Percentiles rank a stretch among this genome's conserved stretches.
Conservation (phyloP, 2,113 vertebrate genomes). For the Danio rerio region DNA sequence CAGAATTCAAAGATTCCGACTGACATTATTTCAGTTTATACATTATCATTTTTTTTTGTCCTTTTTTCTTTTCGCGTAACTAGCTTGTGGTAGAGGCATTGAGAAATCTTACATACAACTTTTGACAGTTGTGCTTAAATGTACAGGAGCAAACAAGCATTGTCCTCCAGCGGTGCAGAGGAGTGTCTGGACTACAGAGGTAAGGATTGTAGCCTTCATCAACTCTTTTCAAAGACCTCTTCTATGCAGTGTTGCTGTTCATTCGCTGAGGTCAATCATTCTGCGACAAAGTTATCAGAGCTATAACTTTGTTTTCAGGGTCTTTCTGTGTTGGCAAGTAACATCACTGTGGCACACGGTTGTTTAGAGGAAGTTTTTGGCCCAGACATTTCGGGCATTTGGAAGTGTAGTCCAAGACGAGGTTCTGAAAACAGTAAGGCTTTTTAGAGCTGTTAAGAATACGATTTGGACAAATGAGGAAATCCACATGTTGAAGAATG, state of each 20-base stretch:
- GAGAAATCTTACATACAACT: conserved; percentile 52
- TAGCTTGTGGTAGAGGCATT: conserved; percentile 49
- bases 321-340: conserved; percentile 62
- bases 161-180: conserved; percentile 36
- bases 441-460: conserved; percentile 14
- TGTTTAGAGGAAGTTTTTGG: conserved; percentile 30
- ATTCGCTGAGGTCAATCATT: not conserved
- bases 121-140: conserved; percentile 45
- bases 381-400: not conserved
- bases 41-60: conserved; percentile 1
- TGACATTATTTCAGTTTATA: conserved; percentile 61
- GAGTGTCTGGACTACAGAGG: conserved; percentile 22
- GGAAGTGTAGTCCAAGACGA: not conserved
- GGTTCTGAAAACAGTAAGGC: conserved; percentile 41
- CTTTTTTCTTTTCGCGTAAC: conserved; percentile 58
- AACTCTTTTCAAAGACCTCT: conserved; percentile 5
- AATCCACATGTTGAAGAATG: conserved; percentile 17
- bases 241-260: not conserved
- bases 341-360: conserved; percentile 65
- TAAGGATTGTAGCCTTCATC: conserved; percentile 28
- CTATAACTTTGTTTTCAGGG: conserved; percentile 20
- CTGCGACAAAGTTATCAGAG: too few species aligned
- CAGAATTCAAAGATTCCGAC: conserved; percentile 54
- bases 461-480: not conserved
- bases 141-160: conserved; percentile 26